These are phyloP conservation scores for Schizaphis graminum DNA, from an alignment of 2,888 invertebrate species.

Conservation along the genomic window DNA sequence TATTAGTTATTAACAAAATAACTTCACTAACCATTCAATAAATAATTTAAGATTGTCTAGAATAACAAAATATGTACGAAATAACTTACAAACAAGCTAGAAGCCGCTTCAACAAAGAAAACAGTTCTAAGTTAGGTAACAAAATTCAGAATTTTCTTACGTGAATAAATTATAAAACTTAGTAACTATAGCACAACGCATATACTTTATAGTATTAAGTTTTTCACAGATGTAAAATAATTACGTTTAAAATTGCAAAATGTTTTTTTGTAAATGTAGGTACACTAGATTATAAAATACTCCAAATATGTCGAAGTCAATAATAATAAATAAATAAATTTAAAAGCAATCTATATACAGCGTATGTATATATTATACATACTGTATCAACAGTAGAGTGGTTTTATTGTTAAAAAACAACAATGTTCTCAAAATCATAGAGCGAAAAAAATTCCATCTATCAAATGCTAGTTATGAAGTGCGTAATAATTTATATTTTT, in stretches of 20 bases:
- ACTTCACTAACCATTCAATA: background rate
- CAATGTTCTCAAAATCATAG: slow-evolving; percentile 40
- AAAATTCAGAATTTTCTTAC: background rate
- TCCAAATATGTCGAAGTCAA: background rate
- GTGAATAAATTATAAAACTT: background rate
- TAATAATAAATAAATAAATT: background rate
- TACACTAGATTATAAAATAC: background rate
- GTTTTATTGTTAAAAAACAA: slow-evolving; percentile 54
- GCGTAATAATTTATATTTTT: slow-evolving; percentile 37
- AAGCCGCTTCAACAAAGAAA: background rate
- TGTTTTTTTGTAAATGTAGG: background rate
- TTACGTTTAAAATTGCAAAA: background rate
- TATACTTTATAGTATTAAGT: background rate
- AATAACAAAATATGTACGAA: background rate
- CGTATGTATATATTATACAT: background rate
- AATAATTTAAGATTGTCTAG: background rate
- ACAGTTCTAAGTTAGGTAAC: background rate
- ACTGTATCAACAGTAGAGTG: slow-evolving; percentile 11
- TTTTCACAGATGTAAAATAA: background rate
- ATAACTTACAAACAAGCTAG: background rate
- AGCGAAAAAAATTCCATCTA: slow-evolving; percentile 47
- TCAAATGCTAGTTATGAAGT: slow-evolving; percentile 47
- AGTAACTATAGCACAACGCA: background rate
- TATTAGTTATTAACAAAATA: no score
- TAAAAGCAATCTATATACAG: background rate